Conservation (phyloP, 2,113 vertebrate genomes). For the Nerophis lumbriciformis region DNA sequence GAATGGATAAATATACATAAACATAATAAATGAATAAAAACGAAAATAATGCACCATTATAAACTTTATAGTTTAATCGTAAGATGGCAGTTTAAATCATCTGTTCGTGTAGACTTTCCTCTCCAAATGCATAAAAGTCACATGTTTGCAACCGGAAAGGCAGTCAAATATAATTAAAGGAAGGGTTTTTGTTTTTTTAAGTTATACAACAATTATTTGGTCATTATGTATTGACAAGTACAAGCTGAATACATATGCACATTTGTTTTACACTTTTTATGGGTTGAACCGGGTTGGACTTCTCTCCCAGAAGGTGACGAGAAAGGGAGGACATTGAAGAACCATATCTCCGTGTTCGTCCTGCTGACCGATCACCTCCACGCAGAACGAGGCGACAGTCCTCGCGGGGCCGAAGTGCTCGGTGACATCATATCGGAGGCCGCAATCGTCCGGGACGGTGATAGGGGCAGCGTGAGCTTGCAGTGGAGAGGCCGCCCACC, state of each 20-base stretch:
- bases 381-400: conserved; percentile 42
- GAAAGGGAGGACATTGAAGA: conserved; percentile 60
- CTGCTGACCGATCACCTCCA: conserved; percentile 34
- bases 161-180: no score
- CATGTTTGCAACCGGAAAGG: background rate
- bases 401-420: conserved; percentile 24
- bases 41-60: background rate
- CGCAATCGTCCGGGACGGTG: conserved; percentile 54
- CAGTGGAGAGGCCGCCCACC: conserved; percentile 22
- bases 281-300: conserved; percentile 13
- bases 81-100: background rate
- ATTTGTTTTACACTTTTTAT: no score
- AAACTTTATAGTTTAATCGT: background rate
- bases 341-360: conserved; percentile 12
- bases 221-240: no score
- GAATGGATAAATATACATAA: background rate
- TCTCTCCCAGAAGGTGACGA: conserved; percentile 65
- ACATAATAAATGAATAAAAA: background rate
- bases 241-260: no score
- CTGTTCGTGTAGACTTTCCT: background rate
- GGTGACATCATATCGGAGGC: conserved; percentile 64
- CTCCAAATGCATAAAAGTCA: background rate
- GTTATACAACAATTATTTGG: no score
- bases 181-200: no score
- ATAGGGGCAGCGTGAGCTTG: conserved; percentile 22